Base-by-base conservation (phyloP, 1,140 invertebrate species). In the Acromyrmex heyeri region DNA sequence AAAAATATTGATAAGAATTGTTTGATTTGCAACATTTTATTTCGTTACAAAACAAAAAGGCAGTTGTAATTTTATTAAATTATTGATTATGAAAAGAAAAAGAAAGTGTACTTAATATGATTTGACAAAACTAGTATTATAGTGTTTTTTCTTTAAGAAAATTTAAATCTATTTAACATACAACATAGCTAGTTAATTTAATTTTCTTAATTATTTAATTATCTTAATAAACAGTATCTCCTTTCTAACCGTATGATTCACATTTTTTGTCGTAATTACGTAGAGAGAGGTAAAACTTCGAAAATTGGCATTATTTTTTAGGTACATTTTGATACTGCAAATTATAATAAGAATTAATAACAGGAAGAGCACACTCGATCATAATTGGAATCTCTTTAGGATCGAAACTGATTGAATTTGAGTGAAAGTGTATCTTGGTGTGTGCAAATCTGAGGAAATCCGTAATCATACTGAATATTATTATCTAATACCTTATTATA, bases 151-250 rank as follows among this genome's bases (percentile, higher is more conserved):
- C 27, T 64, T 44, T 44, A 44, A 1, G 0, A 27, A 50, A 70
- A 18, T 3, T 48, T 16, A 67, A 44, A 67, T 67, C 6, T 24
- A 34, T 50, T 53, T 27, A 3, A 30, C 1, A 2, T 53, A 30
- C 8, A 27, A 27, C 4, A 27, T 53, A 70, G 18, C 0, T 53
- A 30, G 0, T 18, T 18, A n/a, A 30, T 53, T 12, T 53, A 72
- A 53, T 53, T 72, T 55, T 30, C 16, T 30, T 72, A 53, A 53
- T 30, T 10, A 55, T 53, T n/a, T 10, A 72, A 53, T 53, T 72
- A 72, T 30, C 10, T 30, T 70, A 30, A 53, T 72, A 30, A 64
- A 34, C n/a, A 30, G 2, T 64, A 34, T 34, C 30, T 34, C 5
- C 18, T 55, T 8, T 18, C 7, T 50, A 6, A 18, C 4, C 4